Conservation (phyloP, 1,140 invertebrate species). For the Drosophila orena region DNA sequence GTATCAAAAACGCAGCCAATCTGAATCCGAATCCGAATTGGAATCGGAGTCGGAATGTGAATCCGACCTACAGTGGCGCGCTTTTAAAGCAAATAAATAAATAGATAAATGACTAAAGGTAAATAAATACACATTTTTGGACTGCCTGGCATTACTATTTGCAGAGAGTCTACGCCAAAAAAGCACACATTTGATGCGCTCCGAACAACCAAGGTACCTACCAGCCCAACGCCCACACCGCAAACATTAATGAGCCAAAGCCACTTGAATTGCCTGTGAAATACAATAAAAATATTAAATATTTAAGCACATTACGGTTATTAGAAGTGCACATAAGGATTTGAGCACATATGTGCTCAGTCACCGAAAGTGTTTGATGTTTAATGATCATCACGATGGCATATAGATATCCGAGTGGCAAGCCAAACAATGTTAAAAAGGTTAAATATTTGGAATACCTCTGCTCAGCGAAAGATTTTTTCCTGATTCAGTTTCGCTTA, state of each 20-base stretch:
- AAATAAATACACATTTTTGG: conserved; percentile 80
- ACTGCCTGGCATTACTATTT: conserved; percentile 64
- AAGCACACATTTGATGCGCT: conserved; percentile 50
- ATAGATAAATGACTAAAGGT: conserved; percentile 83
- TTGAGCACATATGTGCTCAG: conserved; percentile 37
- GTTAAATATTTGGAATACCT: neutral
- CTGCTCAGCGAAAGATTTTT: neutral
- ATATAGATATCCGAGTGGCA: conserved; percentile 26
- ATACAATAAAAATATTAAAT: conserved; percentile 79
- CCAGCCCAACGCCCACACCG: conserved; percentile 9
- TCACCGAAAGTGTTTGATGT: conserved; percentile 33
- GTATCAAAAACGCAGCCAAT: conserved; percentile 30
- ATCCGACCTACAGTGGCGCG: conserved; percentile 68
- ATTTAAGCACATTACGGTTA: conserved; percentile 76
- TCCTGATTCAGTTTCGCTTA: neutral
- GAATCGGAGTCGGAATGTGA: conserved; percentile 1
- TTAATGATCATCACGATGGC: conserved; percentile 34
- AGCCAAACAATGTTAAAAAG: neutral
- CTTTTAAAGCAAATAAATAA: conserved; percentile 81
- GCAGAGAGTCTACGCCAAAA: conserved; percentile 59
- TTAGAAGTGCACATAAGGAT: conserved; percentile 76
- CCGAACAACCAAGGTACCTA: neutral
- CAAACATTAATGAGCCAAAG: conserved; percentile 64
- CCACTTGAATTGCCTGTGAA: conserved; percentile 64
- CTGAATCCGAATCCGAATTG: conserved; percentile 13